Conservation (phyloP, 2,888 invertebrate genomes). For the Pachymerium ferrugineum region DNA sequence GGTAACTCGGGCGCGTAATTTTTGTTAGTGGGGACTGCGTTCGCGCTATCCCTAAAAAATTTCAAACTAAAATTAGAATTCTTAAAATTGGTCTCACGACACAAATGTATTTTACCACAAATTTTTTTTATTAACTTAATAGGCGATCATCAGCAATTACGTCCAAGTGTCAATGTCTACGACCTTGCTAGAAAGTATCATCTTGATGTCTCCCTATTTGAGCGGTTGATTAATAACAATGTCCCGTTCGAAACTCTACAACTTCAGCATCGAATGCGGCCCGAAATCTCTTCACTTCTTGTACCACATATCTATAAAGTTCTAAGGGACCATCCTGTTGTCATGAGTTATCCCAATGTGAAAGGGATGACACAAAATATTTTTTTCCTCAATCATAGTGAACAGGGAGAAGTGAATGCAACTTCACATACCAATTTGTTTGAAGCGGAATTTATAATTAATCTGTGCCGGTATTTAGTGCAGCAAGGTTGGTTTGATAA, state of each 20-base stretch:
- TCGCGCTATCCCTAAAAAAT: no score
- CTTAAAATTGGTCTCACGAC: neutral
- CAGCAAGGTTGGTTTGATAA: no score
- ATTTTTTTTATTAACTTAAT: no score
- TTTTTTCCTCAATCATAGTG: constrained; percentile 62
- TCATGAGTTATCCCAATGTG: constrained; percentile 55
- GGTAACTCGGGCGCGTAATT: no score
- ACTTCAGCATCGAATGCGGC: constrained; percentile 72
- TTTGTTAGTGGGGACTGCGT: no score
- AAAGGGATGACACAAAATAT: constrained; percentile 59
- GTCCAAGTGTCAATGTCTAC: constrained; percentile 63
- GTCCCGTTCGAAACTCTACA: constrained; percentile 56
- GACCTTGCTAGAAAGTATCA: constrained; percentile 60
- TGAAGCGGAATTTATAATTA: constrained; percentile 61
- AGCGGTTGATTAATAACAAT: constrained; percentile 66
- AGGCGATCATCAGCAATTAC: constrained; percentile 75
- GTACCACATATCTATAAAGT: constrained; percentile 64
- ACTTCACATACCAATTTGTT: constrained; percentile 59
- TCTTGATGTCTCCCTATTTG: constrained; percentile 73
- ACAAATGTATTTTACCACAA: neutral
- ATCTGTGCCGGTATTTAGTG: constrained; percentile 51
- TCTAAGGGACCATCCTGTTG: constrained; percentile 58
- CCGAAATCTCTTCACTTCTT: constrained; percentile 56
- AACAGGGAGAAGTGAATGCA: constrained; percentile 49
- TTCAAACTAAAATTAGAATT: neutral